Conservation (phyloP, 2,797 vertebrate genomes). For the Dromococcyx pavoninus region DNA sequence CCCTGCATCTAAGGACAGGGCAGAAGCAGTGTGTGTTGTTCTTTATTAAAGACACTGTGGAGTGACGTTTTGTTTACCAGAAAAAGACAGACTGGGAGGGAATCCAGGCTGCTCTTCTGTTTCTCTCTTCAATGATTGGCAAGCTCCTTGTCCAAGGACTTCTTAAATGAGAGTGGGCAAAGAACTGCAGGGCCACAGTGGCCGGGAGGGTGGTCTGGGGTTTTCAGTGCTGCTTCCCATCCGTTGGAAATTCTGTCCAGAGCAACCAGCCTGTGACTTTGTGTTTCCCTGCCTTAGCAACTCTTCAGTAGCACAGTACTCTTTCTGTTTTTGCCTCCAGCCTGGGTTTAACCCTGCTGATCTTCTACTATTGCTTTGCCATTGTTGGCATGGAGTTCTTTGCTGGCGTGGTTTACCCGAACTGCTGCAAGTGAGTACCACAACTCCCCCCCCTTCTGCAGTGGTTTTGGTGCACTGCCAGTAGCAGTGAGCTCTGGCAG, state of each 20-base stretch:
- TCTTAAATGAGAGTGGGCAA: not conserved
- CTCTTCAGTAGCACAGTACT: not conserved
- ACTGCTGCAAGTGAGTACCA: conserved; percentile 96
- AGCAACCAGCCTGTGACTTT: not conserved
- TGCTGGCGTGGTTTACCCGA: conserved; percentile 87
- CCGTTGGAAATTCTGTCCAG: not conserved
- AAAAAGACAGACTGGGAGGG: not conserved
- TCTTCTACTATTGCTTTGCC: conserved; percentile 98
- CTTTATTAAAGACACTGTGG: not conserved
- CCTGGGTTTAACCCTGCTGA: conserved; percentile 93
- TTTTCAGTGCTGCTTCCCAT: not conserved
- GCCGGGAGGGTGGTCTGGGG: not conserved
- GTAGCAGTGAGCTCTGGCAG: not conserved
- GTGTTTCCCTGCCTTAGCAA: not conserved
- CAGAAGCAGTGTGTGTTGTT: not conserved
- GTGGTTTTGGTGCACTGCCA: not conserved
- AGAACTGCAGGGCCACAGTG: not conserved
- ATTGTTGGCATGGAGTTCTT: conserved; percentile 99
- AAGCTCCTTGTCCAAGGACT: conserved; percentile 13
- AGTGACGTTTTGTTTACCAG: not conserved
- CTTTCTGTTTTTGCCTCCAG: conserved; percentile 70
- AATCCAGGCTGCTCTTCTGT: conserved; percentile 7
- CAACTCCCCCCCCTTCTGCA: not conserved
- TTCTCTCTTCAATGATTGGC: not conserved
- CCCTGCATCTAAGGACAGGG: not conserved